Evolutionary conservation across 2,888 invertebrate species (phyloP).

Genomic region (Dorcus hopei): DNA sequence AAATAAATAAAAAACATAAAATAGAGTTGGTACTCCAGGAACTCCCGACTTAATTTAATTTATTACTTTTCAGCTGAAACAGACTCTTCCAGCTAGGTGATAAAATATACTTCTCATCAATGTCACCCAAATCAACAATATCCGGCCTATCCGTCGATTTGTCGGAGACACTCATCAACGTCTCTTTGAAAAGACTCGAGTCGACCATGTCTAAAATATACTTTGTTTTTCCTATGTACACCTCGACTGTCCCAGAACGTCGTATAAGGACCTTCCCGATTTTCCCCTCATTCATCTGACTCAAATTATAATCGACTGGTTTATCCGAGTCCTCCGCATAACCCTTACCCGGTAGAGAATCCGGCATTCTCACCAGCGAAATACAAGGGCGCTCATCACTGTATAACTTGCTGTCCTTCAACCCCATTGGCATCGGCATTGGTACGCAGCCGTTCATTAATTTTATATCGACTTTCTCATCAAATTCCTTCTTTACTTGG

Average conservation of each 20-base stretch:
- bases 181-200: constrained; percentile 23
- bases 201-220: constrained; percentile 36
- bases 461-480: not conserved
- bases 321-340: constrained; percentile 37
- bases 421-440: constrained; percentile 4
- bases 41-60: not conserved
- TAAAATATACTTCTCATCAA: constrained; percentile 36
- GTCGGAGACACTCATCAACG: too few species aligned
- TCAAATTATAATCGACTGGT: constrained; percentile 37
- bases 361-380: constrained; percentile 40
- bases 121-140: constrained; percentile 34
- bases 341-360: constrained; percentile 43
- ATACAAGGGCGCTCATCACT: constrained; percentile 38
- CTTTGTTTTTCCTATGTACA: constrained; percentile 38
- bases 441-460: not conserved
- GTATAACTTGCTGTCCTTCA: constrained; percentile 27
- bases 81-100: constrained; percentile 35
- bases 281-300: constrained; percentile 42
- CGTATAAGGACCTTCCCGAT: constrained; percentile 42
- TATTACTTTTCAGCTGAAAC: constrained; percentile 5
- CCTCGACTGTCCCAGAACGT: constrained; percentile 41
- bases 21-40: not conserved
- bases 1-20: not conserved
- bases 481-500: constrained; percentile 7
- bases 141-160: constrained; percentile 21